Base-by-base conservation (phyloP, 23 tunicate genomes). In the Oikopleura vanhoeffeni region DNA sequence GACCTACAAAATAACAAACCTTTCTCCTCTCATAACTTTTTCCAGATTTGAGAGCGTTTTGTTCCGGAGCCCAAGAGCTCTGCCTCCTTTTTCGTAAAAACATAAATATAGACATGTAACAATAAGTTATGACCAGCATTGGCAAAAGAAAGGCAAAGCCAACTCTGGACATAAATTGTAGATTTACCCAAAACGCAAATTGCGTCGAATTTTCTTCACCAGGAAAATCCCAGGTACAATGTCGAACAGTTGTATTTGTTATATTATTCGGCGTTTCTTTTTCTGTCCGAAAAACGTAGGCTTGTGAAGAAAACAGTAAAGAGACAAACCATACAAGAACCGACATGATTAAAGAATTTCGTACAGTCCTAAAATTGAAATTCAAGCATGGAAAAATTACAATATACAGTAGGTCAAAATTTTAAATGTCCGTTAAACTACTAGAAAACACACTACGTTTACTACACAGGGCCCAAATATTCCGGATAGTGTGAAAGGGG, bases 71-170 rank as follows among this genome's bases (percentile, higher is more conserved):
- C n/a, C n/a, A n/a, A n/a, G n/a, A n/a, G n/a, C n/a, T 49, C 18
- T 8, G 18, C 18, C 60, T 8, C 60, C 60, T 8, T 49, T 49
- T 49, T 49, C 60, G 8, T 39, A 92, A 60, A 18, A 83, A 83
- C 40, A 92, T 38, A 32, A 92, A 85, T 39, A 92, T 89, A 67
- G 87, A 83, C 41, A 87, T 77, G 87, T 92, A 92, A 76, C 92
- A 92, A 40, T 57, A 89, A 1, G 84, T 40, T 0, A 92, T 89
- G 82, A 87, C 85, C 0, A 84, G 18, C 39, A 92, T 84, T 41
- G 97, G 97, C 1, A 92, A 40, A 41, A 92, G 84, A 83, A 92
- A 92, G 36, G 92, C 97, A 1, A 92, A 49, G 1, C 87, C 85
- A 39, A 87, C 85, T 41, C 97, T 85, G 67, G 85, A 39, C 2